Evolutionary conservation across 2,888 invertebrate genomes (phyloP), one percentile per base, ranked within the genome.

Genomic region (Salpingus planirostris): DNA sequence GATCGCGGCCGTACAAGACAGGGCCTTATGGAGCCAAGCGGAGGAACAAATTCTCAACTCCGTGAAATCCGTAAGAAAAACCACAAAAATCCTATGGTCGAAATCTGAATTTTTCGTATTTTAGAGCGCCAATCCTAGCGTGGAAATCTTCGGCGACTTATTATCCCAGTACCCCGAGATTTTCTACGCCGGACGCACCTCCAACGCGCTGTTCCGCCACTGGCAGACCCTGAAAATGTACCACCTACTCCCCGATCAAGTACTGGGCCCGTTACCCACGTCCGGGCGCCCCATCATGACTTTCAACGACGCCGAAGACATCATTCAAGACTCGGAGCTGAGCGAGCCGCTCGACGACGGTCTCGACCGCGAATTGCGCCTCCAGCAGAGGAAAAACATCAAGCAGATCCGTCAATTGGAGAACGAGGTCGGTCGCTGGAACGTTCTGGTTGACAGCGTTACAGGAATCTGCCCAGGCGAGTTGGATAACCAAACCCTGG

Each of bases 211-310:
- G 21, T 74, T 83, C 59, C 77, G 78, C 29, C 95, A 97, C 59
- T 97, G 97, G 96, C 80, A 85, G 47, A 70, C 90, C 15, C 76
- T 97, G 67, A 90, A 89, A 56, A 88, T 92, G 60, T 93, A 92
- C 61, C 84, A 87, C 51, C 67, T 97, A 15, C 66, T 97, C 32
- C 86, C 89, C 0, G 93, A 95, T 64, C 96, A 96, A 68, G 74
- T 76, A 28, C 80, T 88, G 0, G 53, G 55, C 8, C 62, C 64
- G 2, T 35, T 62, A 3, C 59, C 60, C 1, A 51, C 54, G 3
- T 43, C 55, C n/a, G 53, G 59, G 5, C 45, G 58, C 11, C 60
- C 63, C 2, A 72, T 80, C 4, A 55, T 80, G 41, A 78, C 77
- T 42, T 93, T 95, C 59, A 89, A 91, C 24, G 95, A 95, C 66